A percentile compares a stretch with the other conserved stretches of the same genome.
Conservation (phyloP, 1,140 invertebrate genomes). For the Lithobius niger region DNA sequence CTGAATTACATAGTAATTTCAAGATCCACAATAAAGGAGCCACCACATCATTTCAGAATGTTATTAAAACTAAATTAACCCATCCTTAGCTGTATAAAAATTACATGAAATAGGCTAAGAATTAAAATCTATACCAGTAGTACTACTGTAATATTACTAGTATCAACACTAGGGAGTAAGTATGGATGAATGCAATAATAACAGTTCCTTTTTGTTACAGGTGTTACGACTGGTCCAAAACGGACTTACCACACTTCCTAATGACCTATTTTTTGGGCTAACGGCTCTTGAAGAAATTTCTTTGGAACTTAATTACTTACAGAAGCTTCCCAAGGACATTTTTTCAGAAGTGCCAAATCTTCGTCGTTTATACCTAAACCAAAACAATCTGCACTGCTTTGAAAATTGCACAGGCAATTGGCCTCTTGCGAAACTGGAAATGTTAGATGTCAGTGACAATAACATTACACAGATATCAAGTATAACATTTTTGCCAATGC, state of each 20-base stretch:
- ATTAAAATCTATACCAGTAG: too few relatives aligned
- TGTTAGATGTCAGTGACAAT: conserved; percentile 48
- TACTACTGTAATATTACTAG: too few relatives aligned
- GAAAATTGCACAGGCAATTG: conserved; percentile 32
- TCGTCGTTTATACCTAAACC: conserved; percentile 42
- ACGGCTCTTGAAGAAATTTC: not conserved
- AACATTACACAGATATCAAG: conserved; percentile 51
- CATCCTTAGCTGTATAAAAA: too few relatives aligned
- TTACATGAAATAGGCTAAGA: too few relatives aligned
- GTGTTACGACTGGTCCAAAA: not conserved
- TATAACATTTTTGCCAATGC: conserved; percentile 51
- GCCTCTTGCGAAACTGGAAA: conserved; percentile 42
- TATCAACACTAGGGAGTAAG: too few relatives aligned
- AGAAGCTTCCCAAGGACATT: conserved; percentile 16
- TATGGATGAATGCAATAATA: not conserved
- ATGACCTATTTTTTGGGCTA: conserved; percentile 1
- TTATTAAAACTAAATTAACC: too few relatives aligned
- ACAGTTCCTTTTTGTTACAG: not conserved
- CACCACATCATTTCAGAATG: too few relatives aligned
- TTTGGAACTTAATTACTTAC: conserved; percentile 28
- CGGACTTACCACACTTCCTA: not conserved
- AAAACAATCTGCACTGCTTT: conserved; percentile 45
- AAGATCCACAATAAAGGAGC: too few relatives aligned
- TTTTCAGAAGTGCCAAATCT: conserved; percentile 43
- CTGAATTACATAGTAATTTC: too few relatives aligned